Evolutionary conservation across 2,113 vertebrate genomes (phyloP).

Genomic region (Phylloscopus whistleri): DNA sequence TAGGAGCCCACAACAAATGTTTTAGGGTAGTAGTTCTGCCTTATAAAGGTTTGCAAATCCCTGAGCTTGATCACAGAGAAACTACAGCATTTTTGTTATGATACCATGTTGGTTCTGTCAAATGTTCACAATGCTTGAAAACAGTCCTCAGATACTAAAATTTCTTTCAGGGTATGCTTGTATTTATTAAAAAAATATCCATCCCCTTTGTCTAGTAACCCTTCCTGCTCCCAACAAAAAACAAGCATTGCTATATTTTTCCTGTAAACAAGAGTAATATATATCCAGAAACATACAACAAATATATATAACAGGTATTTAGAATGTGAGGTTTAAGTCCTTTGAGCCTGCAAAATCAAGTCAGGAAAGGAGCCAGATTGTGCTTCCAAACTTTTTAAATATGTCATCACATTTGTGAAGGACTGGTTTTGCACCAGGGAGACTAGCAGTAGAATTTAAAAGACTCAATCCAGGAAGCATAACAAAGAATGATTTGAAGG

Average conservation of each 20-base stretch:
- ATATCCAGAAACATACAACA: accelerated
- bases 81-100: neutral
- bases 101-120: neutral
- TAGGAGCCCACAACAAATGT: neutral
- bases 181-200: neutral
- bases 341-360: neutral
- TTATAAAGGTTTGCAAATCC: neutral
- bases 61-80: neutral
- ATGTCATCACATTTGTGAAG: neutral
- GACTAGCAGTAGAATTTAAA: neutral
- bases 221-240: neutral
- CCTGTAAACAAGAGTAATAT: neutral
- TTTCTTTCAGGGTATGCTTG: neutral
- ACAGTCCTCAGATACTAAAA: neutral
- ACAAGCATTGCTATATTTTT: neutral
- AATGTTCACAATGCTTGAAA: neutral
- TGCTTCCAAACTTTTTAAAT: neutral
- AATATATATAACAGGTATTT: neutral
- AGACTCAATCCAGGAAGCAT: neutral
- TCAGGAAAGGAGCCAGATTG: neutral
- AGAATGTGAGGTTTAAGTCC: neutral
- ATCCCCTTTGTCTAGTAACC: neutral
- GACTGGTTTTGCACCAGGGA: neutral
- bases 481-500: neutral
- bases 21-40: neutral